Evolutionary conservation across 2,888 invertebrate species (phyloP).

Genomic region (Aleiodes alternator): DNA sequence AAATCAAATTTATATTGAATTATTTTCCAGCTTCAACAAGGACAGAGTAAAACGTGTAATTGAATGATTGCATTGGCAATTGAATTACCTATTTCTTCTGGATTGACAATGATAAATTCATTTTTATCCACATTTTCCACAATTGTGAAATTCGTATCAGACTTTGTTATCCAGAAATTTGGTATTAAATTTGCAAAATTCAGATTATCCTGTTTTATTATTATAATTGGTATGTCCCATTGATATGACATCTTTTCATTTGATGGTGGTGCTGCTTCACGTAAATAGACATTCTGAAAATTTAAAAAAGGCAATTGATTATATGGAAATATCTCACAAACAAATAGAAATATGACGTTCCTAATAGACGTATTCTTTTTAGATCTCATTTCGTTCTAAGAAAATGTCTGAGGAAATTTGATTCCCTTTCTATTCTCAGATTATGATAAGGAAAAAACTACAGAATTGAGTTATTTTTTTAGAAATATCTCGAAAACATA

Average conservation of each 20-base stretch:
- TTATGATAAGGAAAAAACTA: too few relatives aligned
- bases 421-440: too few relatives aligned
- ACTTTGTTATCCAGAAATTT: constrained; percentile 81
- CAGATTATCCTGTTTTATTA: constrained; percentile 79
- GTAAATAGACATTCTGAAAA: constrained; percentile 54
- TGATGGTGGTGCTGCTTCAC: constrained; percentile 77
- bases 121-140: constrained; percentile 78
- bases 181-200: constrained; percentile 80
- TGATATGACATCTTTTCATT: constrained; percentile 79
- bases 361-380: not conserved
- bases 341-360: not conserved
- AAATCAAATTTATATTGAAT: not conserved
- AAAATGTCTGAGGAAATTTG: too few relatives aligned
- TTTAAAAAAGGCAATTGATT: constrained; percentile 9
- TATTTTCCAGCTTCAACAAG: not conserved
- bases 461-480: too few relatives aligned
- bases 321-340: too few relatives aligned
- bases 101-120: constrained; percentile 86
- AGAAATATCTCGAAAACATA: too few relatives aligned
- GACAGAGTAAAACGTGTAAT: not conserved
- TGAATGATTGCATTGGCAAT: constrained; percentile 19
- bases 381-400: too few relatives aligned
- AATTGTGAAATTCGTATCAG: constrained; percentile 76
- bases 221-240: constrained; percentile 86
- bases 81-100: constrained; percentile 87